Evolutionary conservation across 2,888 invertebrate genomes (phyloP).

Genomic region (Bombylius major): DNA sequence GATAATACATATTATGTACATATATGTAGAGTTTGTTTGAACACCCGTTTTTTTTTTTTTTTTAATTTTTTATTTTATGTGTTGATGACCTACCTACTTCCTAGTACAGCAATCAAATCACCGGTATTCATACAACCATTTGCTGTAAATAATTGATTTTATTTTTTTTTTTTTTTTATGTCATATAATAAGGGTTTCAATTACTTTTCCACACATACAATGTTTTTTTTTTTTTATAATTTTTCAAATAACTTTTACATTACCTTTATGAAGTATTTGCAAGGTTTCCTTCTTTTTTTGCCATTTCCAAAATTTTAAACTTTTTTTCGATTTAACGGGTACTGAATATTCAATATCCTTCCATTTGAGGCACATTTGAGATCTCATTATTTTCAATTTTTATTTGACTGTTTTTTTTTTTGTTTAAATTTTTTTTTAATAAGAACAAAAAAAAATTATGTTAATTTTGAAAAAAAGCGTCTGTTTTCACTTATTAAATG

Average conservation of each 20-base stretch:
- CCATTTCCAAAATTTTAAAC: constrained; percentile 30
- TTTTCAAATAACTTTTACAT: neutral
- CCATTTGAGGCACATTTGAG: constrained; percentile 28
- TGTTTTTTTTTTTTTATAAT: too few relatives aligned
- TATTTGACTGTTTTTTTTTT: too few relatives aligned
- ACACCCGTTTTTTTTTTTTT: neutral
- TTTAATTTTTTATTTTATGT: neutral
- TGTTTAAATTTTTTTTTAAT: too few relatives aligned
- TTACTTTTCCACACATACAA: too few relatives aligned
- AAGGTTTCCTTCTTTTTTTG: neutral
- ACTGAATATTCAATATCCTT: constrained; percentile 31
- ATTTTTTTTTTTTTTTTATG: neutral
- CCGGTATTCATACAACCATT: constrained; percentile 56
- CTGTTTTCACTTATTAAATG: too few relatives aligned
- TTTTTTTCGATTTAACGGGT: constrained; percentile 28
- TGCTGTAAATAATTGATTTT: constrained; percentile 36
- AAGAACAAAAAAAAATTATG: too few relatives aligned
- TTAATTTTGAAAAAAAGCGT: too few relatives aligned
- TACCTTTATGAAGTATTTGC: constrained; percentile 1
- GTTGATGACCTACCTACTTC: constrained; percentile 44
- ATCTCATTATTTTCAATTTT: neutral
- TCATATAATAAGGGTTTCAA: too few relatives aligned
- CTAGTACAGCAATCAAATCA: constrained; percentile 61
- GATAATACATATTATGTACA: neutral
- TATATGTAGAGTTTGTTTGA: neutral